Evolutionary conservation across 2,888 invertebrate genomes (phyloP), one percentile per base, ranked within the genome.

Genomic region (Euphydryas editha): DNA sequence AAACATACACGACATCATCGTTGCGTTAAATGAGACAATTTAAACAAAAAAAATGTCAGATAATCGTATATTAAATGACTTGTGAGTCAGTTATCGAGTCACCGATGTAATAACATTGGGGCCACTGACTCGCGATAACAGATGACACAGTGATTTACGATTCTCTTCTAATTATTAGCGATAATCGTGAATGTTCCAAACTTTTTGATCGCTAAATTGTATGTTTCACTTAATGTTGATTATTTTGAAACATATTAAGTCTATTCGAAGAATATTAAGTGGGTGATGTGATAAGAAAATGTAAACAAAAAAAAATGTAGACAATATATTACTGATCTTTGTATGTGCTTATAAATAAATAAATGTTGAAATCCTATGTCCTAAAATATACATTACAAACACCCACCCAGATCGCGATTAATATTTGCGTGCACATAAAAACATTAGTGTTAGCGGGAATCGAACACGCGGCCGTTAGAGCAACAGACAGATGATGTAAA

Each of bases 121-220:
- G 81, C 70, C 81, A 81, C 55, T 71, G 72, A 72, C 71, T 69
- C 67, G 59, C 55, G 70, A 73, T 72, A 72, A 66, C 62, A 39
- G 59, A 62, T 65, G 67, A 62, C 66, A 67, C 42, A 73, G 73
- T 76, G 80, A 78, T 78, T 80, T 79, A 81, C 70, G 71, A 74
- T 30, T 73, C 78, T 77, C 75, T 77, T 79, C 81, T 82, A 84
- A 82, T 84, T 81, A 81, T 81, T 75, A 79, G 78, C 71, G 77
- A 79, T 83, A 83, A 77, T 73, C 61, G 61, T 73, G 71, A 76
- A 73, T 71, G 69, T 75, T 72, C 72, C 73, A 73, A 77, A 75
- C 65, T 71, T 64, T 67, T 18, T 13, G 58, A 51, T 49, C 37
- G 49, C 51, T 42, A 44, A 59, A 59, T 59, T 44, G 18, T 49